Evolutionary conservation across 2,888 invertebrate species (phyloP), one percentile per base, ranked within the genome.

Genomic region (Gari tellinella): DNA sequence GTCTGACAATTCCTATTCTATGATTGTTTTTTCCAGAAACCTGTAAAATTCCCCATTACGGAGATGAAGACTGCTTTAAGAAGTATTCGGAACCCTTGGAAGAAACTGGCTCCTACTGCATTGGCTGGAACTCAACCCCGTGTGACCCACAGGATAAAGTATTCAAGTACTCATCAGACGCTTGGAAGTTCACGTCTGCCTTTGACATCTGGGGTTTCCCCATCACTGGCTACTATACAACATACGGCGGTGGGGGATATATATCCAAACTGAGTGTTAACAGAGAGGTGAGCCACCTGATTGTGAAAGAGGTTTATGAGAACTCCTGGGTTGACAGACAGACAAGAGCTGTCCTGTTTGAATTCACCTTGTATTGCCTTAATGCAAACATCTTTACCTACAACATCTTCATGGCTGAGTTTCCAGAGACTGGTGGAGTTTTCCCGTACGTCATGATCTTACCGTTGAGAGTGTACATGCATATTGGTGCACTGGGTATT

Each of bases 241-340:
- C 79, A 2, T 88, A 88, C 23, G 69, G 83, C 4, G 88, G 87
- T 0, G 87, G 88, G 2, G 88, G 88, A 1, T 89, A 89, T 55
- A 84, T 89, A 3, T 82, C 84, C 1, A 76, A 85, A 41, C 70
- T 87, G 1, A 84, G 80, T 46, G 83, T 86, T 0, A 87, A 84
- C 46, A 43, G 67, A 15, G 65, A 81, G 26, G 78, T 86, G 15
- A 83, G 84, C 2, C 74, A 74, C 8, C 40, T 70, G n/a, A 82
- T 86, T 7, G 51, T 83, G 12, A 49, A 80, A 0, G 86, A 87
- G 46, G 62, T 88, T 5, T 73, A 67, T 14, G 25, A 61, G 0
- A 46, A 68, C 15, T 67, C 80, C 4, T 89, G 89, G 89, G 56
- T 89, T 8, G 88, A 89, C 66, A 57, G 83, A 31, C 80, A 84